Evolutionary conservation across 2,113 vertebrate species (phyloP), one percentile per base, ranked within the genome.

Genomic region (Caracal caracal): DNA sequence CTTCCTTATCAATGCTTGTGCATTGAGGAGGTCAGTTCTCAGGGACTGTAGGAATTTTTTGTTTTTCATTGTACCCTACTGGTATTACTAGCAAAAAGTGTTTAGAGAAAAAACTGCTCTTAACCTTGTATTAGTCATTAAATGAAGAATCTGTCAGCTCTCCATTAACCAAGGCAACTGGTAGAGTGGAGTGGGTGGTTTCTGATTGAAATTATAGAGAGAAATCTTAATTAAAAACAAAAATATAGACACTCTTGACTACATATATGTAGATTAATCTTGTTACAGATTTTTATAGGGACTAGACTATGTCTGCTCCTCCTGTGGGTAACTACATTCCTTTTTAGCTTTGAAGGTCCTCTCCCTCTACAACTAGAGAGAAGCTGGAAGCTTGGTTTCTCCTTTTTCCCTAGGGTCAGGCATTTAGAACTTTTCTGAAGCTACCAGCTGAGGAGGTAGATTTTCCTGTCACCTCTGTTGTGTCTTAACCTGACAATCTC

Each of bases 101-200:
- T 76, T 95, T 88, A 76, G 30, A 65, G 17, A 92, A 95, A 78
- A 92, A 92, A 28, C 33, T 95, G 6, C 26, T 78, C 22, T 71
- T 92, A n/a, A 51, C 1, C 40, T 85, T 90, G 28, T 83, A 61
- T 16, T 71, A 43, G 61, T 90, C 49, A 79, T 73, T 63, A 68
- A 16, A 71, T 75, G 24, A 88, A 82, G 33, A 78, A 59, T 49
- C 37, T 90, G 40, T 90, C 70, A 88, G 63, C 33, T 88, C n/a
- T 84, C 66, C 70, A n/a, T 89, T 93, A 96, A 82, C 70, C n/a
- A 83, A 68, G 51, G 53, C n/a, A 90, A 35, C 47, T 95, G 30
- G 6, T 78, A 40, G 26, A 71, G 47, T 47, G 13, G 61, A 6
- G 4, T 63, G 70, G n/a, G 53, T 94, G 22, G 24, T 90, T 97